Evolutionary conservation across 1,140 invertebrate species (phyloP), one percentile per base, ranked within the genome.

Genomic region (Bombus huntii): DNA sequence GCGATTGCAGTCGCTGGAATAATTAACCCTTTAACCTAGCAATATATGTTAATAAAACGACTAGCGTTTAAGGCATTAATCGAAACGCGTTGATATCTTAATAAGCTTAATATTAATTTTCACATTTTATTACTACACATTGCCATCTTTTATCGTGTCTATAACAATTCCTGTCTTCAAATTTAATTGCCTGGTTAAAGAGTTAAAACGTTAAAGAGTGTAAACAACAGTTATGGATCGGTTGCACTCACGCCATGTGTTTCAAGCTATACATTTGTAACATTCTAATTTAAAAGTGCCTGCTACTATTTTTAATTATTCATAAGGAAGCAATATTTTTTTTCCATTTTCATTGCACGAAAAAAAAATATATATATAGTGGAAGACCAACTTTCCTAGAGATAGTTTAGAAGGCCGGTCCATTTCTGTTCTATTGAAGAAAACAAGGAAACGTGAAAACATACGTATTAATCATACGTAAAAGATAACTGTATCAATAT

Each of bases 371-470:
- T 31, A 31, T 31, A 34, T 2, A 3, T 1, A 13, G 59, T n/a
- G 71, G 31, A 31, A 37, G 25, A 28, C 6, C 18, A 53, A 53
- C 47, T 53, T 22, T 53, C 47, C 47, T 53, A 22, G 18, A 22
- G 18, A 22, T 53, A 22, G 2, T 53, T 1, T 53, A 53, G 6
- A 44, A 47, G n/a, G 13, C 75, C 70, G 85, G 59, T 89, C 87
- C 90, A 85, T 88, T 85, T 82, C 87, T 83, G 88, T 53, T 12
- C 34, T 37, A 4, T 37, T 28, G 22, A 22, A 53, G 25, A 39
- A 25, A 15, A n/a, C n/a, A 62, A 62, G 59, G 10, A n/a, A 4
- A 59, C 37, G 22, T 57, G 25, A 28, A n/a, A 62, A 62, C 3
- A 12, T 62, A n/a, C 59, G 59, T n/a, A 62, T 62, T n/a, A 62